Percentiles rank a stretch among this genome's conserved stretches.
phyloP scores from a whole-genome alignment of 2,797 vertebrate species.

The Nyctibius grandis region DNA sequence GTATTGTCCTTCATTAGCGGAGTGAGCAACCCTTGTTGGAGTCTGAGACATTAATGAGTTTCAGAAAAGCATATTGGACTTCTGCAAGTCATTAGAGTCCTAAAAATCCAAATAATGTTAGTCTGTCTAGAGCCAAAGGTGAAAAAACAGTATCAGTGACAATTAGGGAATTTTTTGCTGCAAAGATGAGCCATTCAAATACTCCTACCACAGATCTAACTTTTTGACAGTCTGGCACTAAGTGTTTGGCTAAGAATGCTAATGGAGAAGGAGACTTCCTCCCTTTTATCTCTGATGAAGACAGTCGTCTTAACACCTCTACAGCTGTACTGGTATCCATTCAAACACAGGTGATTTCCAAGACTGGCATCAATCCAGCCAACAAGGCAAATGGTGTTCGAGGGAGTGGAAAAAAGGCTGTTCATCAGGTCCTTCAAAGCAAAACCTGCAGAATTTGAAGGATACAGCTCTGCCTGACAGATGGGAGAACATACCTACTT shows the following conservation, averaged over 20 bases:
- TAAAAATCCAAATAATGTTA: neutral
- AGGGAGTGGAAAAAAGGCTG: neutral
- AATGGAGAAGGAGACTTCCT: neutral
- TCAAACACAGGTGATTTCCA: neutral
- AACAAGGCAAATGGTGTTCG: neutral
- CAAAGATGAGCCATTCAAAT: neutral
- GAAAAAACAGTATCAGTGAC: neutral
- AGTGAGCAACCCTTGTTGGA: neutral
- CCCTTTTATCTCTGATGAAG: neutral
- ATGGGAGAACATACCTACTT: neutral
- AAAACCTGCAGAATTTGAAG: neutral
- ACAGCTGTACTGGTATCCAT: neutral
- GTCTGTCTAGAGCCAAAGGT: neutral
- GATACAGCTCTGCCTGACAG: neutral
- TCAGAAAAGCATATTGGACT: neutral
- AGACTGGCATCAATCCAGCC: neutral
- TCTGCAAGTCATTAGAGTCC: neutral
- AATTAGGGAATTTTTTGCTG: neutral
- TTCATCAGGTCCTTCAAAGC: neutral
- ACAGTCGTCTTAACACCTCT: neutral
- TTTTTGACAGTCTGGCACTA: neutral
- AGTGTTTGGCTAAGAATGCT: neutral
- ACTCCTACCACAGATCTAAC: neutral
- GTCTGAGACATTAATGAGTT: neutral
- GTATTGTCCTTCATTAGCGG: neutral